phyloP scores from a whole-genome alignment of 92 coral and sea anemone genomes.

The Porites divaricata region DNA sequence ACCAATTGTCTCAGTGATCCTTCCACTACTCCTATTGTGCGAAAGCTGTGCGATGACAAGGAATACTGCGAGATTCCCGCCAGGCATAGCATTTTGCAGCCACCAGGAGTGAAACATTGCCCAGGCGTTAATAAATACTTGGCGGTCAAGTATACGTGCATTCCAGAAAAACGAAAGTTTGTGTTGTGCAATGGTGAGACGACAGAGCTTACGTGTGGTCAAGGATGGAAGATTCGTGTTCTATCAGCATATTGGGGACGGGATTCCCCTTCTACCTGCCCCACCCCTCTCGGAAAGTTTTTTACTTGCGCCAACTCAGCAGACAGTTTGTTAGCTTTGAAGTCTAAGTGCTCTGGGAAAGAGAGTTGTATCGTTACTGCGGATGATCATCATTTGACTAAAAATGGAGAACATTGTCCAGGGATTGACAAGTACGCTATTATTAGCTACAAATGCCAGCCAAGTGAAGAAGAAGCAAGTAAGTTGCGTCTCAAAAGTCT shows the following conservation, averaged over 20 bases:
- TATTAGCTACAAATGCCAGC: slow-evolving; percentile 91
- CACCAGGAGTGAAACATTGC: slow-evolving; percentile 88
- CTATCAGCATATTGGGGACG: slow-evolving; percentile 95
- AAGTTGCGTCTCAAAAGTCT: not conserved
- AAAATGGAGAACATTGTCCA: slow-evolving; percentile 80
- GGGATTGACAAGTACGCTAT: slow-evolving; percentile 94
- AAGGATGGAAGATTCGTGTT: slow-evolving; percentile 86
- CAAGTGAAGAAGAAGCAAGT: slow-evolving; percentile 33
- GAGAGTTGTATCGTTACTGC: slow-evolving; percentile 84
- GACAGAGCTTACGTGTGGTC: slow-evolving; percentile 85
- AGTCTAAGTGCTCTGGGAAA: slow-evolving; percentile 77
- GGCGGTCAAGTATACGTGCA: slow-evolving; percentile 89
- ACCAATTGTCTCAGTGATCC: slow-evolving; percentile 73
- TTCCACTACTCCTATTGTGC: slow-evolving; percentile 77
- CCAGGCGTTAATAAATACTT: slow-evolving; percentile 96
- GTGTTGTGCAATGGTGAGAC: slow-evolving; percentile 95
- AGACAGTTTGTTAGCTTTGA: slow-evolving; percentile 66
- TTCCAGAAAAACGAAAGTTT: slow-evolving; percentile 86
- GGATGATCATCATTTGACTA: slow-evolving; percentile 70
- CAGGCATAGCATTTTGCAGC: slow-evolving; percentile 84
- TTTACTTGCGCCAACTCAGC: slow-evolving; percentile 83
- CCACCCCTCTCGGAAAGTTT: slow-evolving; percentile 82
- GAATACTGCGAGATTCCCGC: slow-evolving; percentile 92
- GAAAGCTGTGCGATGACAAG: slow-evolving; percentile 87
- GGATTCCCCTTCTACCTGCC: slow-evolving; percentile 87